Evolutionary conservation across 2,888 invertebrate genomes (phyloP).

Genomic region (Hydrotaea cyrtoneurina): DNA sequence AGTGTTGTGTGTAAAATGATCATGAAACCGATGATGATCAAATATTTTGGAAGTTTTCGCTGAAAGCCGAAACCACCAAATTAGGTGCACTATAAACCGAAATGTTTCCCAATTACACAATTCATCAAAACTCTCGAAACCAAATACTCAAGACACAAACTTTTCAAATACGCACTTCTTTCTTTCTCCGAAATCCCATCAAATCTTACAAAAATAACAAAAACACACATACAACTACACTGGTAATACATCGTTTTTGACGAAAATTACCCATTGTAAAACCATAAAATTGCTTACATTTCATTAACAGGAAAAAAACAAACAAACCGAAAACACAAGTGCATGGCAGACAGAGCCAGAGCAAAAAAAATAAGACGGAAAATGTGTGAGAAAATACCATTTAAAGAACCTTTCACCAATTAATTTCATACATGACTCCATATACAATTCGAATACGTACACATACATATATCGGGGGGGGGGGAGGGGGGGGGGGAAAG

Average conservation of each 20-base stretch:
- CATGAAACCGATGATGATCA: too few relatives aligned
- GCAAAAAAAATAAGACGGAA: constrained; percentile 7
- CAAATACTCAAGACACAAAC: not conserved
- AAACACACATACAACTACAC: not conserved
- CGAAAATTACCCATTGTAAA: not conserved
- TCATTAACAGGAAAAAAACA: constrained; percentile 17
- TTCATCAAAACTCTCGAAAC: not conserved
- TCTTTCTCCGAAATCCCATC: not conserved
- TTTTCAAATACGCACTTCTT: not conserved
- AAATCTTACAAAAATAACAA: not conserved
- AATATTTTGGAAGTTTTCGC: too few relatives aligned
- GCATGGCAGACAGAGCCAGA: constrained; percentile 3
- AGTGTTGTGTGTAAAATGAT: not conserved
- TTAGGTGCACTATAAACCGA: too few relatives aligned
- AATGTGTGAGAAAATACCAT: constrained; percentile 65
- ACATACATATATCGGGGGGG: not conserved
- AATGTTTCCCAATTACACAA: not conserved
- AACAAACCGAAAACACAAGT: not conserved
- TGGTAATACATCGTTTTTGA: not conserved
- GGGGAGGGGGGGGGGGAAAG: not conserved
- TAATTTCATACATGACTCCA: constrained; percentile 47
- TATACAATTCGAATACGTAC: constrained; percentile 32
- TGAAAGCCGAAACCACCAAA: too few relatives aligned
- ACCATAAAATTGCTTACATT: constrained; percentile 24
- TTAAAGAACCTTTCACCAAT: constrained; percentile 64